phyloP scores from a whole-genome alignment of 1,140 invertebrate genomes.

The Drosophila yakuba region DNA sequence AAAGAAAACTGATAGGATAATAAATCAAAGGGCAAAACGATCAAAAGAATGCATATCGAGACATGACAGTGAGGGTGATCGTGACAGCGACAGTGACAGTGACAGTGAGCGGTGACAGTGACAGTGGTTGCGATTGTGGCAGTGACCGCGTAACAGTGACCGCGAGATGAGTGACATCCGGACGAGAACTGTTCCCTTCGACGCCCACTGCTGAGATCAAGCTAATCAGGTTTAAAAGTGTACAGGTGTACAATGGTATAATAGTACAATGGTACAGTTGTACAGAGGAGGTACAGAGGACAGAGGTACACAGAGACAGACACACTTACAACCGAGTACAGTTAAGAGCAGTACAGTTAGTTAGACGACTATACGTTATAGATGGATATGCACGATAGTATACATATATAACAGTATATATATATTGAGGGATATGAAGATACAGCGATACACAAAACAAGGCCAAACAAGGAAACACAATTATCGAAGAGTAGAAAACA shows the following conservation, averaged over 20 bases:
- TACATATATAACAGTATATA: slow-evolving; percentile 39
- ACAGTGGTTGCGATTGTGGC: slow-evolving; percentile 4
- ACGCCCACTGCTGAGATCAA: slow-evolving; percentile 32
- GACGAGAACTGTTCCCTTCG: slow-evolving; percentile 24
- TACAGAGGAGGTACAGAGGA: slow-evolving; percentile 11
- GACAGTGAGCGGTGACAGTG: slow-evolving; percentile 16
- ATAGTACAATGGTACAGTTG: background rate
- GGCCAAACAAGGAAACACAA: slow-evolving; percentile 40
- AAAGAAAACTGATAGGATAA: slow-evolving; percentile 1
- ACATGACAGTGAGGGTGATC: slow-evolving; percentile 26
- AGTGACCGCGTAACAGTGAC: slow-evolving; percentile 20
- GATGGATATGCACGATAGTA: slow-evolving; percentile 43
- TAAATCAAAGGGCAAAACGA: slow-evolving; percentile 14
- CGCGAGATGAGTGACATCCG: slow-evolving; percentile 20
- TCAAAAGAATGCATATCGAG: slow-evolving; percentile 8
- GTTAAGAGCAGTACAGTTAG: slow-evolving; percentile 55
- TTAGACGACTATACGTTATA: slow-evolving; percentile 43
- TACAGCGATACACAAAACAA: slow-evolving; percentile 48
- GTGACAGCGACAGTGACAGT: slow-evolving; percentile 14
- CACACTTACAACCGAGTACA: slow-evolving; percentile 51
- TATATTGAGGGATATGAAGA: slow-evolving; percentile 23
- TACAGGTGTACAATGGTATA: slow-evolving; percentile 1
- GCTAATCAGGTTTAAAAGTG: slow-evolving; percentile 13
- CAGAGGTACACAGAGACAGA: slow-evolving; percentile 52
- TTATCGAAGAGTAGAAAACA: slow-evolving; percentile 28